Evolutionary conservation across 2,888 invertebrate genomes (phyloP).

Genomic region (Deilephila elpenor): DNA sequence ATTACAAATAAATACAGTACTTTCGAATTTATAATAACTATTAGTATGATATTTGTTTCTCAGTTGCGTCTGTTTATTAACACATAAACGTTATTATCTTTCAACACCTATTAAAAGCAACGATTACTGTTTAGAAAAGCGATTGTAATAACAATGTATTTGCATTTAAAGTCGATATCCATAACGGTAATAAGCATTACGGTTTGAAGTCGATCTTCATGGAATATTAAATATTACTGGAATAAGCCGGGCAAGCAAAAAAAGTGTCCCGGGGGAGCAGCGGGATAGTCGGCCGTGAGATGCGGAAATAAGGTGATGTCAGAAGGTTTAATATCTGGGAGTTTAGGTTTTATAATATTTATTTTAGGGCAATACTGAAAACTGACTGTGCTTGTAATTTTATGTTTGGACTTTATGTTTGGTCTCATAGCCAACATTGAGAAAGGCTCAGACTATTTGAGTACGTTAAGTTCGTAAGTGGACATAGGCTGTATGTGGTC

Average conservation of each 20-base stretch:
- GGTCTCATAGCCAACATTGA: background rate
- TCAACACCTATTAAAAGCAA: too few relatives aligned
- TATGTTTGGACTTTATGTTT: background rate
- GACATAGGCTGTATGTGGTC: too few relatives aligned
- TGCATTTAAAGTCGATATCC: background rate
- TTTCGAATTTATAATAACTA: too few relatives aligned
- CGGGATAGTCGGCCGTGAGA: background rate
- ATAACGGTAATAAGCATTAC: background rate
- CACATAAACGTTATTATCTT: too few relatives aligned
- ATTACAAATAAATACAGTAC: too few relatives aligned
- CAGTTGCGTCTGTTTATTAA: too few relatives aligned
- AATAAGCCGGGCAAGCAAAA: conserved; percentile 4
- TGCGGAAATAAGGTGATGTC: background rate
- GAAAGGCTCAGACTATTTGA: too few relatives aligned
- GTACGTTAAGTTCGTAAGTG: too few relatives aligned
- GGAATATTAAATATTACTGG: conserved; percentile 13
- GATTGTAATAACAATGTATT: background rate
- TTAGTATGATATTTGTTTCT: too few relatives aligned
- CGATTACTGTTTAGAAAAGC: too few relatives aligned
- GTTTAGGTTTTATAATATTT: background rate
- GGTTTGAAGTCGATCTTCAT: conserved; percentile 7
- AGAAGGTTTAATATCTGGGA: background rate
- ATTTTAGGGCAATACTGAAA: too few relatives aligned
- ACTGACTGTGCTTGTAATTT: background rate
- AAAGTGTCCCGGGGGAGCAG: background rate